Conservation (phyloP, 2,797 vertebrate genomes). For the Huso huso region DNA sequence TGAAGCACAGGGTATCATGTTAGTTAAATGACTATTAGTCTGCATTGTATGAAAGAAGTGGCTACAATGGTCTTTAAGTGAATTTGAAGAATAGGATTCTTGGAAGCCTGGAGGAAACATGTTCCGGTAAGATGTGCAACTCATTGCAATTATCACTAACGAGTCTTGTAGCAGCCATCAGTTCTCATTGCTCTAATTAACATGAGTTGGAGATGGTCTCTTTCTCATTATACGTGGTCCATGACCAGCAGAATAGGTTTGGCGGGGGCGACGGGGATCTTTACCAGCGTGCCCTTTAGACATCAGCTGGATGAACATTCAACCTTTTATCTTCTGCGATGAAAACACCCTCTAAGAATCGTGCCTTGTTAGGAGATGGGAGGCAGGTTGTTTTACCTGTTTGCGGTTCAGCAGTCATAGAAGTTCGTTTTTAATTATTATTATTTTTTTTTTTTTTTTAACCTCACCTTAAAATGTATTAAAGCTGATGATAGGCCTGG, state of each 20-base stretch:
- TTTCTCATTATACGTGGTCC: background rate
- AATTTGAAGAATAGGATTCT: slow-evolving; percentile 1
- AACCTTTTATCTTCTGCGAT: no score
- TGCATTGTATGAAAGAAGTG: background rate
- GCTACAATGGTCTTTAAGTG: slow-evolving; percentile 3
- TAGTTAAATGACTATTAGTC: slow-evolving; percentile 2
- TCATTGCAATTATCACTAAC: background rate
- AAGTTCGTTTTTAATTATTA: no score
- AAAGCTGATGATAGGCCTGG: no score
- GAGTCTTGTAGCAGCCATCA: background rate
- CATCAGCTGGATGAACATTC: no score
- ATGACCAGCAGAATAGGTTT: background rate
- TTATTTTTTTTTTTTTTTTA: no score
- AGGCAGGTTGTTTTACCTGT: no score
- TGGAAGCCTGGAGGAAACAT: background rate
- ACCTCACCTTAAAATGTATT: no score
- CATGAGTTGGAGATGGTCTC: background rate
- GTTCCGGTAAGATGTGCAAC: slow-evolving; percentile 1
- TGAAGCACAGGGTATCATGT: background rate
- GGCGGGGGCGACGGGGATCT: background rate
- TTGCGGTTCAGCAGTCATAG: no score
- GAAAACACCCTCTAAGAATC: no score
- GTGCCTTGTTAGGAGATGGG: no score
- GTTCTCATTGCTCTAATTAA: background rate
- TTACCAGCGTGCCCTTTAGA: no score